phyloP scores from a whole-genome alignment of 2,113 vertebrate species.

The Gobiocypris rarus region DNA sequence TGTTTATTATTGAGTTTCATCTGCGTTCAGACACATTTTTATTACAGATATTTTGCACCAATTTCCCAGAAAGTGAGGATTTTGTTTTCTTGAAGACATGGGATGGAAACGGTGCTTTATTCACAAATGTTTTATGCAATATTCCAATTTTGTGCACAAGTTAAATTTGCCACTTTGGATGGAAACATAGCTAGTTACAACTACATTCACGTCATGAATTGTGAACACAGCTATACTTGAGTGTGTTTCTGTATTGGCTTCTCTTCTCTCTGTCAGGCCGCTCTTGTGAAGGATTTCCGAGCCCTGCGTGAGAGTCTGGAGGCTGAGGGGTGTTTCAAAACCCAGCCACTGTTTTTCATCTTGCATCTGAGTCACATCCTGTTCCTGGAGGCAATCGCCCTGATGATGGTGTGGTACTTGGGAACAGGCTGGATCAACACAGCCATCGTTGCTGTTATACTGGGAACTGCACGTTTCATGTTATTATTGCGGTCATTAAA shows the following conservation, averaged over 20 bases:
- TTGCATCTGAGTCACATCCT: slow-evolving; percentile 86
- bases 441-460: slow-evolving; percentile 75
- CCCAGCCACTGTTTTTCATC: slow-evolving; percentile 84
- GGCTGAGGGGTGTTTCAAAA: slow-evolving; percentile 81
- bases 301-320: slow-evolving; percentile 77
- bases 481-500: not conserved
- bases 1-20: too few species aligned
- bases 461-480: slow-evolving; percentile 71
- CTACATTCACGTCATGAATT: not conserved
- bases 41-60: too few species aligned
- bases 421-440: slow-evolving; percentile 88
- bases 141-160: too few species aligned
- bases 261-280: slow-evolving; percentile 68
- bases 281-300: slow-evolving; percentile 85
- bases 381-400: slow-evolving; percentile 82
- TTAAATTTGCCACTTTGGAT: too few species aligned
- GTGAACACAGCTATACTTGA: not conserved
- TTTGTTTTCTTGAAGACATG: too few species aligned
- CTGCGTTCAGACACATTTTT: too few species aligned
- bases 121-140: too few species aligned
- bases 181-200: too few species aligned
- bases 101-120: too few species aligned
- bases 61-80: too few species aligned
- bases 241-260: too few species aligned
- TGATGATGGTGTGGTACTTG: slow-evolving; percentile 78